Evolutionary conservation across 2,888 invertebrate genomes (phyloP), one percentile per base, ranked within the genome.

Genomic region (Megastigmus dorsalis): DNA sequence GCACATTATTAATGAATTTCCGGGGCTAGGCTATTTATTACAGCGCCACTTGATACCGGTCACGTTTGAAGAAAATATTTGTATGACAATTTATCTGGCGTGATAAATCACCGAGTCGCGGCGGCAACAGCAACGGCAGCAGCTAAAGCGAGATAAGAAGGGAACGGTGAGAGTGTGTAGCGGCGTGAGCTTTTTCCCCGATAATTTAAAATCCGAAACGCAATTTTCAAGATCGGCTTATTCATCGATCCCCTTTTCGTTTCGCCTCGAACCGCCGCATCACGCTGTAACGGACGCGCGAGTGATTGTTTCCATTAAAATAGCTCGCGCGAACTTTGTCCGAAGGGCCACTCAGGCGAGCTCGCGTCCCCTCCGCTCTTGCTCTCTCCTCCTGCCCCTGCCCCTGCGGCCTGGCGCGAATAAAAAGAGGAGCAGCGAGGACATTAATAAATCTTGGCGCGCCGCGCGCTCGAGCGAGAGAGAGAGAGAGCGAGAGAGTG

Each of bases 361-460:
- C 33, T 33, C 33, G 5, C 36, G 9, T 4, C 13, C 59, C n/a
- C 13, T 15, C 59, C 3, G 1, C n/a, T 30, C 15, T 4, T 1
- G n/a, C 3, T 1, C 13, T 7, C 9, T 18, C 10, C 10, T 10
- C 30, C 13, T 6, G 26, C 9, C n/a, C 26, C 13, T 26, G 26
- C 9, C 2, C 15, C 33, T 15, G 7, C 30, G 3, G 30, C 20
- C 57, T 4, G 0, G 9, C 1, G 13, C 15, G 52, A 30, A 43
- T 15, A 69, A 57, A 57, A 63, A 71, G 38, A 55, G 28, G n/a
- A n/a, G 45, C 45, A 18, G 9, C 50, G 55, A 55, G 30, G 74
- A 72, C 74, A 62, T 62, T 68, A 68, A 74, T 68, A 62, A 74
- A 74, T 68, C 62, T 62, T 13, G 38, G 26, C 48, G 48, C 45